Conservation (phyloP, 2,888 invertebrate genomes). For the Crioceris asparagi region DNA sequence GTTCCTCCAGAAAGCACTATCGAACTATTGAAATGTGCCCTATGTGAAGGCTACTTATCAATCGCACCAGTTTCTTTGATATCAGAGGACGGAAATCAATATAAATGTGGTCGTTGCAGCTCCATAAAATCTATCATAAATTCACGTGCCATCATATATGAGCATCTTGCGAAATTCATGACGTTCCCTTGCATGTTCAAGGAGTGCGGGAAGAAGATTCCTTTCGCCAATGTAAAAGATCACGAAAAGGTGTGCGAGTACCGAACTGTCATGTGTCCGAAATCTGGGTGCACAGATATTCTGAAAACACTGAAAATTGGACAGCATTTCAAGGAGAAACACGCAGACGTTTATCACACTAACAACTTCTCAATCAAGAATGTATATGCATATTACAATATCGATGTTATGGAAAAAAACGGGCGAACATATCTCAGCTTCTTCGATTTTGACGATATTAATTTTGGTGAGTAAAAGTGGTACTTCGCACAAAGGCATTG, state of each 20-base stretch:
- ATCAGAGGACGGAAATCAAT: constrained; percentile 17
- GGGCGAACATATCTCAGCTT: constrained; percentile 16
- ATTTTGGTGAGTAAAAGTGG: constrained; percentile 13
- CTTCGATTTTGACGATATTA: constrained; percentile 17
- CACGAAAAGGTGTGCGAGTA: constrained; percentile 15
- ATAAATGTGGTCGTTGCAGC: constrained; percentile 17
- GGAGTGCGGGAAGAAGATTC: constrained; percentile 13
- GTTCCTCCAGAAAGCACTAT: constrained; percentile 13
- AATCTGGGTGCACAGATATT: constrained; percentile 13
- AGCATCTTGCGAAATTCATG: constrained; percentile 15
- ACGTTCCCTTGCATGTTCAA: constrained; percentile 13
- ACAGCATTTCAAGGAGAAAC: constrained; percentile 17
- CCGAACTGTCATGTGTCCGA: constrained; percentile 13
- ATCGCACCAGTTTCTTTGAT: constrained; percentile 14
- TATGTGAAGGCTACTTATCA: constrained; percentile 15
- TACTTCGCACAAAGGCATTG: too few relatives aligned
- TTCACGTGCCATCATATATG: constrained; percentile 14
- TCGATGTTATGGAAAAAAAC: constrained; percentile 16
- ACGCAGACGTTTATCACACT: constrained; percentile 12
- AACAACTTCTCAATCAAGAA: constrained; percentile 14
- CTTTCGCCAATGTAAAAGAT: constrained; percentile 14
- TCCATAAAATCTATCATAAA: constrained; percentile 15
- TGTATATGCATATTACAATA: constrained; percentile 14
- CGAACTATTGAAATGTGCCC: constrained; percentile 13
- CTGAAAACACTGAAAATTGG: constrained; percentile 13